A percentile compares a stretch with the other conserved stretches of the same genome.
Conservation (phyloP, 2,113 vertebrate species). For the Drymodes brunneopygia region DNA sequence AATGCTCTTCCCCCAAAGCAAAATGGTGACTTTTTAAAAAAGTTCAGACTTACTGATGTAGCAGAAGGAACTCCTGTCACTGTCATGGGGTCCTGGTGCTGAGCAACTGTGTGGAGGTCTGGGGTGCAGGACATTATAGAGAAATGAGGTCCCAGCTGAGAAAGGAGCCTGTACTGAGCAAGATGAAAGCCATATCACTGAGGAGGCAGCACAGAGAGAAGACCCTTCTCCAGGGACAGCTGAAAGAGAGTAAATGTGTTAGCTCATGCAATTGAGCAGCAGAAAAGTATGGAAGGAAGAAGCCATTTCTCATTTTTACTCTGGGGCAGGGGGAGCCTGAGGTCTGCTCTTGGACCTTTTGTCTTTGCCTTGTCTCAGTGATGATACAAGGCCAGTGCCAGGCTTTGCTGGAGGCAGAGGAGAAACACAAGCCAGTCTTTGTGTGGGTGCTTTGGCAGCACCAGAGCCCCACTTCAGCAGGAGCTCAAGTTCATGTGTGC, state of each 20-base stretch:
- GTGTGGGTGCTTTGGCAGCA: background rate
- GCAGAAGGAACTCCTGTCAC: background rate
- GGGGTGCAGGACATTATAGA: background rate
- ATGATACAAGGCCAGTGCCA: background rate
- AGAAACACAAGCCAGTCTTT: background rate
- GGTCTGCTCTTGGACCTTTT: background rate
- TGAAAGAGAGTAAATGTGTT: background rate
- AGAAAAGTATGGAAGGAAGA: background rate
- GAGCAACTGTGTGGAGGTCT: background rate
- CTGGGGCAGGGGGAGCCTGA: background rate
- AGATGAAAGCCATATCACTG: background rate
- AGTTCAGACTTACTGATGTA: background rate
- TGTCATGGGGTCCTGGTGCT: background rate
- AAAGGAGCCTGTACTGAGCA: background rate
- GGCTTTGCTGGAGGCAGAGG: background rate
- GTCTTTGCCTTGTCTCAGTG: background rate
- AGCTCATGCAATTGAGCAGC: background rate
- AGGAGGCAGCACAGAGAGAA: background rate
- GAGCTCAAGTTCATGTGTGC: background rate
- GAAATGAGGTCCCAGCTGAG: background rate
- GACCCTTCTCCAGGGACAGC: background rate
- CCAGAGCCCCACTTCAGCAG: background rate
- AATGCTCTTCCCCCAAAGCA: background rate
- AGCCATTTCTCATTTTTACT: background rate
- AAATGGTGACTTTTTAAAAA: background rate